Conservation (phyloP, 2,888 invertebrate species). For the Chymomyza amoena region DNA sequence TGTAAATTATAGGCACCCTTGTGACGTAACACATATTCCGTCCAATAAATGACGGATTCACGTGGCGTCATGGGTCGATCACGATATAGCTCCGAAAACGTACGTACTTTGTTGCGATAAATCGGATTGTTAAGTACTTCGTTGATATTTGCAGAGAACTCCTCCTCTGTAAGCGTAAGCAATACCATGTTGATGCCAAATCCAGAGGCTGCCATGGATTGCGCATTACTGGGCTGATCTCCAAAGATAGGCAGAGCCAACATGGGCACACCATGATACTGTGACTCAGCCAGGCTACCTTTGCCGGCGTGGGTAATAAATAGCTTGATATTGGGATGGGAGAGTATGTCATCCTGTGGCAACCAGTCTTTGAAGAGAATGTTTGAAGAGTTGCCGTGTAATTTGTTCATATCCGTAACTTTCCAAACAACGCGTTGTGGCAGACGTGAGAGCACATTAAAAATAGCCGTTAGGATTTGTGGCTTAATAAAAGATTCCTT, state of each 20-base stretch:
- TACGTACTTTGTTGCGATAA: slow-evolving; percentile 70
- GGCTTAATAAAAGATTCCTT: slow-evolving; percentile 76
- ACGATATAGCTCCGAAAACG: slow-evolving; percentile 79
- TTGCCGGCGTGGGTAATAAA: slow-evolving; percentile 84
- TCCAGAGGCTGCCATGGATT: slow-evolving; percentile 41
- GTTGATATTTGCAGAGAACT: slow-evolving; percentile 32
- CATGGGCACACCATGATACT: slow-evolving; percentile 81
- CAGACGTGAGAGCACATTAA: slow-evolving; percentile 81
- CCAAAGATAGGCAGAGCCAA: slow-evolving; percentile 66
- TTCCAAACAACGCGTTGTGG: slow-evolving; percentile 84
- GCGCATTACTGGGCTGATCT: slow-evolving; percentile 59
- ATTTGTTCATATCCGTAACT: slow-evolving; percentile 81
- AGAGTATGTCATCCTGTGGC: slow-evolving; percentile 84
- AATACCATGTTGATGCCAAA: slow-evolving; percentile 53
- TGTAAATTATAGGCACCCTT: slow-evolving; percentile 80
- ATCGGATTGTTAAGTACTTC: slow-evolving; percentile 57
- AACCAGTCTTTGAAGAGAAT: slow-evolving; percentile 83
- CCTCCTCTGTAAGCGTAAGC: slow-evolving; percentile 34
- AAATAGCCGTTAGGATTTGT: slow-evolving; percentile 80
- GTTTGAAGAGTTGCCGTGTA: slow-evolving; percentile 81
- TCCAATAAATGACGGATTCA: slow-evolving; percentile 81
- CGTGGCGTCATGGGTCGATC: slow-evolving; percentile 80
- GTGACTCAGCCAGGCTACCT: slow-evolving; percentile 82
- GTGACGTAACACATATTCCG: slow-evolving; percentile 81
- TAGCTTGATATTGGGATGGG: slow-evolving; percentile 81